Percentiles rank a stretch among this genome's conserved stretches.
phyloP scores from a whole-genome alignment of 2,888 invertebrate genomes.

The Stegana nigrithorax region DNA sequence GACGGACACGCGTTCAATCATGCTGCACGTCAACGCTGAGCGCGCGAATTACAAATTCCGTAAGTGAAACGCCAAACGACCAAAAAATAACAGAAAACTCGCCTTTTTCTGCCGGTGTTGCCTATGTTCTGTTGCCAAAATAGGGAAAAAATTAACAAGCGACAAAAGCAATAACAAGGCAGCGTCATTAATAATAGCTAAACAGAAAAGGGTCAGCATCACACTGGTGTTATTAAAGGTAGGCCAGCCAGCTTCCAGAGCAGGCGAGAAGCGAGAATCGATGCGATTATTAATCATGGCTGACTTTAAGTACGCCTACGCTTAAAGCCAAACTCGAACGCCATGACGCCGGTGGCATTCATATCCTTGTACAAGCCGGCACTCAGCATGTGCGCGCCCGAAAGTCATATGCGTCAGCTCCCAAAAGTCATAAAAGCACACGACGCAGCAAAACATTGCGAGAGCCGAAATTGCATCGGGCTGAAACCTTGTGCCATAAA shows the following conservation, averaged over 20 bases:
- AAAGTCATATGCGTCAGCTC: not conserved
- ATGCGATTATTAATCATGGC: too few relatives aligned
- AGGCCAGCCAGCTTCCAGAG: too few relatives aligned
- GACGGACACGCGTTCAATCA: slow-evolving; percentile 62
- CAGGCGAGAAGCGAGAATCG: too few relatives aligned
- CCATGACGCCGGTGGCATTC: too few relatives aligned
- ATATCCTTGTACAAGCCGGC: too few relatives aligned
- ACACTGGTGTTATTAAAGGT: too few relatives aligned
- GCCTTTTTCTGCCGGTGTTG: not conserved
- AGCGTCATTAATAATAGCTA: too few relatives aligned
- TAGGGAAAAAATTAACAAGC: not conserved
- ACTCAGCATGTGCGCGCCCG: not conserved
- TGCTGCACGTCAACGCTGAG: slow-evolving; percentile 38
- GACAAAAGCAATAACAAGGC: not conserved
- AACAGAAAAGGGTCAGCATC: too few relatives aligned
- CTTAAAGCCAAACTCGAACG: too few relatives aligned
- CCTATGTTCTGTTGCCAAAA: not conserved
- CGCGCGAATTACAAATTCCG: slow-evolving; percentile 10
- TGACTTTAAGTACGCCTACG: too few relatives aligned
- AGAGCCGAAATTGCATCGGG: slow-evolving; percentile 11
- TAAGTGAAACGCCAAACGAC: slow-evolving; percentile 18
- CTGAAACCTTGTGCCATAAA: slow-evolving; percentile 16
- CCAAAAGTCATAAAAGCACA: slow-evolving; percentile 10
- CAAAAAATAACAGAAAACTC: slow-evolving; percentile 38
- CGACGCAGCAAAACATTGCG: not conserved